A percentile compares a stretch with the other conserved stretches of the same genome.
These are phyloP conservation scores for Cryptocephalus primarius DNA, from an alignment of 2,888 invertebrate species.

Conservation along the genomic window DNA sequence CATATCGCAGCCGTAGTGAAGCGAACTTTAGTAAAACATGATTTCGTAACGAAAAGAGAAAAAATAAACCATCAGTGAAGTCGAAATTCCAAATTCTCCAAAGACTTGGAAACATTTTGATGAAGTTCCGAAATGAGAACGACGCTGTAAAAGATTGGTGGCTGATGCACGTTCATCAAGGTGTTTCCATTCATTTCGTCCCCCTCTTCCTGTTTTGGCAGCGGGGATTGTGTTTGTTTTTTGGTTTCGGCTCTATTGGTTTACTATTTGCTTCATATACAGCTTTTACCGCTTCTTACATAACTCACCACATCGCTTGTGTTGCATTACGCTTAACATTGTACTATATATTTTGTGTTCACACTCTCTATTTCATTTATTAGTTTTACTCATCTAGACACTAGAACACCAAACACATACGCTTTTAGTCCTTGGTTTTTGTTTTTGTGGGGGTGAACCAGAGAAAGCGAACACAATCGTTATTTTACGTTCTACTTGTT, in stretches of 20 bases:
- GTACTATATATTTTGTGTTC: constrained; percentile 26
- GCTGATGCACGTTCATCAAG: constrained; percentile 39
- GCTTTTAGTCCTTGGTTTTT: too few relatives aligned
- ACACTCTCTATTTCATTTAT: constrained; percentile 11
- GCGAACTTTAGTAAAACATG: constrained; percentile 17
- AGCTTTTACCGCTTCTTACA: constrained; percentile 17
- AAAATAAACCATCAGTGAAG: neutral
- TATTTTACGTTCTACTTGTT: constrained; percentile 21
- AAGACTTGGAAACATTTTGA: constrained; percentile 41
- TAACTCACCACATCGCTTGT: constrained; percentile 20
- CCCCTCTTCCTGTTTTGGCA: constrained; percentile 25
- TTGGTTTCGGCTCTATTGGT: constrained; percentile 27
- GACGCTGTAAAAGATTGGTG: constrained; percentile 26
- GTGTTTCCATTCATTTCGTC: constrained; percentile 38
- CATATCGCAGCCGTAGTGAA: constrained; percentile 27
- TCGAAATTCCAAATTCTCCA: constrained; percentile 1
- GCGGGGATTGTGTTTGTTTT: constrained; percentile 35
- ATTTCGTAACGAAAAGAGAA: neutral
- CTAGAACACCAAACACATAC: constrained; percentile 4
- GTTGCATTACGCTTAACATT: constrained; percentile 17
- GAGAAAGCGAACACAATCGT: constrained; percentile 30
- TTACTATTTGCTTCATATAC: constrained; percentile 20
- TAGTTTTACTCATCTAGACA: too few relatives aligned
- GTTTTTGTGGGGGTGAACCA: constrained; percentile 20
- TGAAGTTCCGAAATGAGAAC: constrained; percentile 22